Evolutionary conservation across 2,113 vertebrate genomes (phyloP).

Genomic region (Syngnathoides biaculeatus): DNA sequence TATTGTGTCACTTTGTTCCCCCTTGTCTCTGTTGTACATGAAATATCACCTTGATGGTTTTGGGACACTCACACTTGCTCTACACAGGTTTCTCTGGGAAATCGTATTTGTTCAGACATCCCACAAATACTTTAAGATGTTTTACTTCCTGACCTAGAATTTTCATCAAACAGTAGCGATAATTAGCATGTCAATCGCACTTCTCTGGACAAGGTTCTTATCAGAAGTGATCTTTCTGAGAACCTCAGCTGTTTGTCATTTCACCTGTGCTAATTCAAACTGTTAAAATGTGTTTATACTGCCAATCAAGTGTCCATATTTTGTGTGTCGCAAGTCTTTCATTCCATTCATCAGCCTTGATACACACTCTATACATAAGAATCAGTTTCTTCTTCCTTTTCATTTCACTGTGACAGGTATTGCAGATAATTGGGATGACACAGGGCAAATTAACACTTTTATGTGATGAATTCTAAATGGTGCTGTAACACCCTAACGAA

Average conservation of each 20-base stretch:
- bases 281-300: conserved; percentile 28
- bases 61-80: background rate
- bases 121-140: conserved; percentile 21
- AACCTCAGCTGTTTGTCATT: conserved; percentile 8
- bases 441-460: background rate
- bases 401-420: conserved; percentile 3
- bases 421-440: background rate
- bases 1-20: too few relatives aligned
- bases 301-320: conserved; percentile 39
- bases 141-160: conserved; percentile 29
- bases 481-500: conserved; percentile 9
- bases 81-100: conserved; percentile 12
- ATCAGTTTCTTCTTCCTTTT: conserved; percentile 12
- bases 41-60: background rate
- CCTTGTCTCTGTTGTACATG: too few relatives aligned
- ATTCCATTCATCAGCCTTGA: conserved; percentile 5
- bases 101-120: conserved; percentile 17
- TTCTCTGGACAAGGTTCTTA: conserved; percentile 7
- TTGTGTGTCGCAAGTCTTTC: conserved; percentile 16
- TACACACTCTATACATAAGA: conserved; percentile 19
- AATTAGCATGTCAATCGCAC: conserved; percentile 24
- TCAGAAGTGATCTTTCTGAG: conserved; percentile 13
- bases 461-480: conserved; percentile 5
- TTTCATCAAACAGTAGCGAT: conserved; percentile 36
- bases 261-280: conserved; percentile 28